Base-by-base conservation (phyloP, 2,888 invertebrate genomes). In the Galeruca laticollis region DNA sequence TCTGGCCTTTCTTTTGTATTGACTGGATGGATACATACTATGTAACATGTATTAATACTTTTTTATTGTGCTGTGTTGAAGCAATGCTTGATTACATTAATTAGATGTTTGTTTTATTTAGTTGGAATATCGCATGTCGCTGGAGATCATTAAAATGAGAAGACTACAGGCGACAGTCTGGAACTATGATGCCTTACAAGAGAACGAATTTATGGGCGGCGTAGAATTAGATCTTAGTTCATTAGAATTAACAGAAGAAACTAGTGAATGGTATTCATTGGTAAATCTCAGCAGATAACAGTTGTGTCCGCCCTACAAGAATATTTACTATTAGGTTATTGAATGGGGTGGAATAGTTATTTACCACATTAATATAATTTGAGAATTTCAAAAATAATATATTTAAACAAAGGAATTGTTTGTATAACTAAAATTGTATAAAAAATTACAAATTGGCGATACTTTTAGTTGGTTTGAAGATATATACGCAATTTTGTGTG, bases 121-220 rank as follows among this genome's bases (percentile, higher is more conserved):
- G 95, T 87, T 98, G 84, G 95, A 95, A 82, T 98, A 97, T 82
- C 90, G 96, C 71, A 90, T 97, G 87, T 91, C 95, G 0, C 82
- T 95, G 73, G 94, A 96, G 60, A 90, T 93, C 51, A 90, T 97
- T 15, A 89, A 90, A 81, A 88, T 88, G 75, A 88, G 95, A 59
- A 90, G 89, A 10, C 86, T 98, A n/a, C 95, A 97, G 84, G 96
- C 97, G 0, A 96, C 97, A 0, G 93, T 98, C 10, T 98, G 97
- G 98, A 94, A 95, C 83, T 95, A 97, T 85, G 97, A 97, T 84
- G 91, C 95, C 0, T 86, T 98, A 51, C 97, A 97, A 84, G 97
- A 97, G 85, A 98, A 98, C 86, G 95, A 96, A 86, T 95, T 97
- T 84, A 88, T 98, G 10, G 98, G 98, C 31, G 97, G 97, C n/a